These are phyloP conservation scores for Troides aeacus DNA, from an alignment of 2,888 invertebrate genomes.

Conservation along the genomic window DNA sequence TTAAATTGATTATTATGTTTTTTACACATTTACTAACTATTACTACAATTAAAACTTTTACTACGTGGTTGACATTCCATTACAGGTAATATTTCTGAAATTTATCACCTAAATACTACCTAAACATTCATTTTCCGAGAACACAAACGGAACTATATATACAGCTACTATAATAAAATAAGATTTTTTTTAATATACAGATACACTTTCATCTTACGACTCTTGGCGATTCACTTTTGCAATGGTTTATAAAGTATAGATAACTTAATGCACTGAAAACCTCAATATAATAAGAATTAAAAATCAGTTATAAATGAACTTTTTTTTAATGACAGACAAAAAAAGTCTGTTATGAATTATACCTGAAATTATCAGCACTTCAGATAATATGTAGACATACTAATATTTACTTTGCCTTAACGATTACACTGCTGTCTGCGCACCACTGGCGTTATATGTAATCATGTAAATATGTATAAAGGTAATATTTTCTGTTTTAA, in stretches of 20 bases:
- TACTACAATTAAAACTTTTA: neutral
- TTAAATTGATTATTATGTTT: neutral
- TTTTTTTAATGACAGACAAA: neutral
- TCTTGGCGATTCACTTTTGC: too few species aligned
- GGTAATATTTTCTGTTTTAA: too few species aligned
- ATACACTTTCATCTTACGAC: too few species aligned
- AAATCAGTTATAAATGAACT: neutral
- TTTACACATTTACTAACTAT: neutral
- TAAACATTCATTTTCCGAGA: too few species aligned
- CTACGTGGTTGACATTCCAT: neutral
- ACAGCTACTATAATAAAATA: too few species aligned
- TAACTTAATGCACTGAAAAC: too few species aligned
- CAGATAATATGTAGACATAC: neutral
- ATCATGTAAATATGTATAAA: too few species aligned
- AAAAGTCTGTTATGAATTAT: neutral
- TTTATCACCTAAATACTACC: neutral
- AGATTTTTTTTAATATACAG: too few species aligned
- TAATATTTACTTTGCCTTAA: neutral
- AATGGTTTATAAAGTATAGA: too few species aligned
- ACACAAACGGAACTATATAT: too few species aligned
- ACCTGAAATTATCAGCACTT: neutral
- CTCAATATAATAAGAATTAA: too few species aligned
- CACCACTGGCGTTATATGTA: neutral
- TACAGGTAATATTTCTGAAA: neutral
- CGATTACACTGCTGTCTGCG: neutral